Percentiles rank a stretch among this genome's conserved stretches.
These are phyloP conservation scores for Sardinella longiceps DNA, from an alignment of 2,797 vertebrate species.

Conservation along the genomic window DNA sequence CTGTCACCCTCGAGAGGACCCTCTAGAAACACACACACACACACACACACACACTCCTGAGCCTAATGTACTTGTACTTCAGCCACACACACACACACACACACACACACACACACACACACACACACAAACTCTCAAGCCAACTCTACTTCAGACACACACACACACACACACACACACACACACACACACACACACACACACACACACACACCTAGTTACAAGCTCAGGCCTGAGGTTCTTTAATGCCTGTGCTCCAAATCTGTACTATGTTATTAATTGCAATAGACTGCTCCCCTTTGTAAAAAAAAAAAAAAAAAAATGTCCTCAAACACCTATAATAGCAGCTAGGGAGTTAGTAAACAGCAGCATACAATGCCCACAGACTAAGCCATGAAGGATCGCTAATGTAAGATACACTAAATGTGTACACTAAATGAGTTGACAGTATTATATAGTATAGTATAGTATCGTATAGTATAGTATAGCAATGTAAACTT, in stretches of 20 bases:
- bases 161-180: constrained; percentile 2
- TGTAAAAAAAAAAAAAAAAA: not conserved
- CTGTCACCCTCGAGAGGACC: not conserved
- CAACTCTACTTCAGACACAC: not conserved
- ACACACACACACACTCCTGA: not conserved
- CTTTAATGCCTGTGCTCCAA: not conserved
- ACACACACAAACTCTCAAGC: not conserved
- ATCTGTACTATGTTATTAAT: not conserved
- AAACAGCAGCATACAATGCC: not conserved
- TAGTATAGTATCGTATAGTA: no score
- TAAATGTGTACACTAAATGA: not conserved
- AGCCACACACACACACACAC: not conserved
- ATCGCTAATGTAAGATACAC: not conserved
- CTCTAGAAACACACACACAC: not conserved
- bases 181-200: not conserved
- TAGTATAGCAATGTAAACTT: not conserved
- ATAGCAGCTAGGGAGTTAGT: not conserved
- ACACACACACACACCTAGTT: not conserved
- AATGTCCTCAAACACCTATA: not conserved
- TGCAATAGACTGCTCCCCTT: not conserved
- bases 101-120: not conserved
- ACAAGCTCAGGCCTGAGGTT: not conserved
- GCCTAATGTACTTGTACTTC: no score
- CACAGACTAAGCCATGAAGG: not conserved
- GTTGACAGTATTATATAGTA: not conserved